Evolutionary conservation across 2,797 vertebrate species (phyloP).

Genomic region (Fistularia commersonii): DNA sequence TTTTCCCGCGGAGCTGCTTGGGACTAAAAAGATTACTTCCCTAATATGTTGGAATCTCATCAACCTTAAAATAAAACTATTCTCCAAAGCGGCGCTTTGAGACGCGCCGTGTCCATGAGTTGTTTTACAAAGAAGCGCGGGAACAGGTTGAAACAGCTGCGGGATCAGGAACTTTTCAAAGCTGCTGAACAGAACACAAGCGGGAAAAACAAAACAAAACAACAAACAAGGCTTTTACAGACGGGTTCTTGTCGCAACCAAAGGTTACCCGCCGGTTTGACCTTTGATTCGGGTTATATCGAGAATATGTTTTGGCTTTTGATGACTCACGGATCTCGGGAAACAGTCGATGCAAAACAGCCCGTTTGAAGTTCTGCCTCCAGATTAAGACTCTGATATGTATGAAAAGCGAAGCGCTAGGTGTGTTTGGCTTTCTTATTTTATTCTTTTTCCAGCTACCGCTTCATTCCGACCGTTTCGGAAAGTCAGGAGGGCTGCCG

Average conservation of each 20-base stretch:
- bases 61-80: too few species aligned
- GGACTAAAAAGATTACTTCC: too few species aligned
- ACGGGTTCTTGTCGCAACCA: not conserved
- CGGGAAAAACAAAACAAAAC: slow-evolving; percentile 1
- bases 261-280: slow-evolving; percentile 6
- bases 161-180: slow-evolving; percentile 21
- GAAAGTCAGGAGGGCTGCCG: not conserved
- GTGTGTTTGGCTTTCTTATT: not conserved
- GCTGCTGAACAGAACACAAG: slow-evolving; percentile 1
- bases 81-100: not conserved
- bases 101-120: not conserved
- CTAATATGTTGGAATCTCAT: too few species aligned
- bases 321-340: slow-evolving; percentile 7
- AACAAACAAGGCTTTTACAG: too few species aligned
- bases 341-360: slow-evolving; percentile 9
- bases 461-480: not conserved
- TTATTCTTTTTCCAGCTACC: not conserved
- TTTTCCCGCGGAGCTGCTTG: too few species aligned
- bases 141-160: slow-evolving; percentile 5
- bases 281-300: slow-evolving; percentile 15
- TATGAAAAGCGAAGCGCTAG: not conserved
- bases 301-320: slow-evolving; percentile 13
- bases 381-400: slow-evolving; percentile 1
- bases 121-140: slow-evolving; percentile 8
- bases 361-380: slow-evolving; percentile 6